Conservation (phyloP, 2,797 vertebrate genomes). For the Podarcis lilfordi region DNA sequence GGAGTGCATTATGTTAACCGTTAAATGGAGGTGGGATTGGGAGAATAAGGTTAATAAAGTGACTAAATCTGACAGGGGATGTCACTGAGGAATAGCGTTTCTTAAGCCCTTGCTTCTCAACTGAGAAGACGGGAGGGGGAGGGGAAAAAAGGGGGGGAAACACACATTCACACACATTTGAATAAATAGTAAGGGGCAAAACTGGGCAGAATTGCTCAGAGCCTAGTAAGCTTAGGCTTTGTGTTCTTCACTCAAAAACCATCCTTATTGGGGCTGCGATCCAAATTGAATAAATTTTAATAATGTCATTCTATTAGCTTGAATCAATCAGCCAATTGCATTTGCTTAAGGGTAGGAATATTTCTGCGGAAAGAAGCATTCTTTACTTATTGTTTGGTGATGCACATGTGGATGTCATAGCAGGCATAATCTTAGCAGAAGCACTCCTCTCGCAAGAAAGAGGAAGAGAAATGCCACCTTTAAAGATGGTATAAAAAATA, state of each 20-base stretch:
- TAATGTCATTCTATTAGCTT: neutral
- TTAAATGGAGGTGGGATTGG: conserved; percentile 58
- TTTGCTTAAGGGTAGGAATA: neutral
- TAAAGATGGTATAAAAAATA: neutral
- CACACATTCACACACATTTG: conserved; percentile 9
- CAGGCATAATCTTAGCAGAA: neutral
- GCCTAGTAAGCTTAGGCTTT: rapidly evolving
- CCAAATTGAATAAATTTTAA: neutral
- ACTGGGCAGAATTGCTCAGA: neutral
- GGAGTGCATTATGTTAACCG: conserved; percentile 57
- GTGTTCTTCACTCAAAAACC: neutral
- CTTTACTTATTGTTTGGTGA: neutral
- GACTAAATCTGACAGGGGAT: conserved; percentile 60
- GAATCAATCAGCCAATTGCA: neutral
- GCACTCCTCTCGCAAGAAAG: neutral
- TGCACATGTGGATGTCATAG: neutral
- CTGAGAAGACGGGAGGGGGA: neutral
- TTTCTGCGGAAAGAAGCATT: neutral
- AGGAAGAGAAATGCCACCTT: neutral
- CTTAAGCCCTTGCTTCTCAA: neutral
- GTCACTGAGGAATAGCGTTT: conserved; percentile 38
- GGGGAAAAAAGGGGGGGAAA: neutral
- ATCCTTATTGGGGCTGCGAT: neutral
- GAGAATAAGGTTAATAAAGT: conserved; percentile 66
- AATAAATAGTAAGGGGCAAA: neutral